A percentile compares a stretch with the other conserved stretches of the same genome.
phyloP scores from a whole-genome alignment of 1,140 invertebrate species.

The Anastatus disparis region DNA sequence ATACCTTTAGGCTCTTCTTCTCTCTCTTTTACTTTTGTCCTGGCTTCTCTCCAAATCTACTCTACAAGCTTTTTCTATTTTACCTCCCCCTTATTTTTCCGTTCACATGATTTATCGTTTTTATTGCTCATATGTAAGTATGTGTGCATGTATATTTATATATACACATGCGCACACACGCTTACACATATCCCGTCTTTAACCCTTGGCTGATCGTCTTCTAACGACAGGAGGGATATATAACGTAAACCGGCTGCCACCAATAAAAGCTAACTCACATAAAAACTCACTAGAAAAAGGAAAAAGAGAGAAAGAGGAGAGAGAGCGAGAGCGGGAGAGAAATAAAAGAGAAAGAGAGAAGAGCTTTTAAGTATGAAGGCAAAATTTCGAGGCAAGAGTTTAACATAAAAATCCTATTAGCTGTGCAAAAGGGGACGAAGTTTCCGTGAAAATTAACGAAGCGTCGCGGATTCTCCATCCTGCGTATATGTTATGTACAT shows the following conservation, averaged over 20 bases:
- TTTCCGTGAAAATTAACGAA: conserved; percentile 20
- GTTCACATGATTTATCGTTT: conserved; percentile 56
- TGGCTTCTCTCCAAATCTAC: conserved; percentile 57
- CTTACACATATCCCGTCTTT: too few species aligned
- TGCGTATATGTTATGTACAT: too few species aligned
- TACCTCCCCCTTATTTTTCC: conserved; percentile 49
- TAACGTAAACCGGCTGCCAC: not conserved
- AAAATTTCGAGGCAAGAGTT: not conserved
- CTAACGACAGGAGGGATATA: not conserved
- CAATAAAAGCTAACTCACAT: not conserved
- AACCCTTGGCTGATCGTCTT: too few species aligned
- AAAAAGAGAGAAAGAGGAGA: too few species aligned
- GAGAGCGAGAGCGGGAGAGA: too few species aligned
- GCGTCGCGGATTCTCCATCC: not conserved
- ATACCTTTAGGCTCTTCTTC: too few species aligned
- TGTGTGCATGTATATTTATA: not conserved
- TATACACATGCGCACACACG: too few species aligned
- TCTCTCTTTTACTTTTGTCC: conserved; percentile 35
- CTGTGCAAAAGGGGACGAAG: not conserved
- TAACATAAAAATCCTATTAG: conserved; percentile 29
- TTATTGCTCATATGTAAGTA: too few species aligned
- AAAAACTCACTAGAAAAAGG: not conserved
- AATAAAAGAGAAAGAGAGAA: too few species aligned
- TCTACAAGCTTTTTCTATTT: conserved; percentile 59
- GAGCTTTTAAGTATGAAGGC: not conserved